These are phyloP conservation scores for Heteromurus nitidus DNA, from an alignment of 2,888 invertebrate species.

Conservation along the genomic window DNA sequence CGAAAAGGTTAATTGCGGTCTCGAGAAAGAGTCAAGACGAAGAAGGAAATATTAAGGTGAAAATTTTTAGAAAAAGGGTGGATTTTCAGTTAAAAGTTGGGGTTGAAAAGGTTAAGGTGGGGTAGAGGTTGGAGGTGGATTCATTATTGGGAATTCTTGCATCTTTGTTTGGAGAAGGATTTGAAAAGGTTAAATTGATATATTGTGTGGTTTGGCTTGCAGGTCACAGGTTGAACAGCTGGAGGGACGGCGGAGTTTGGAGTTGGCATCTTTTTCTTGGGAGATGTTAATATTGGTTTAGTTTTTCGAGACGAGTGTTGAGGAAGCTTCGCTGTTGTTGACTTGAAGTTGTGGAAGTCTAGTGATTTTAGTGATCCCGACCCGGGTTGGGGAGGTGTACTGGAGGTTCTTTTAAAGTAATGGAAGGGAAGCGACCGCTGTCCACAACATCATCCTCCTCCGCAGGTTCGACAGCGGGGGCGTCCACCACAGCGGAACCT, in stretches of 20 bases:
- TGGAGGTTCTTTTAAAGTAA: background rate
- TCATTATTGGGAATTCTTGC: too few relatives aligned
- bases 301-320: too few relatives aligned
- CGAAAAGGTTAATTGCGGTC: too few relatives aligned
- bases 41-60: background rate
- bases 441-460: conserved; percentile 23
- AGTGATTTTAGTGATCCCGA: too few relatives aligned
- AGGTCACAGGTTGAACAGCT: background rate
- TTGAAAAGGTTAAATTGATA: too few relatives aligned
- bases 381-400: background rate
- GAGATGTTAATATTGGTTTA: too few relatives aligned
- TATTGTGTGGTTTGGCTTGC: too few relatives aligned
- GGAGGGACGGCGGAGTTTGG: background rate
- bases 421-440: conserved; percentile 34
- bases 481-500: conserved; percentile 14
- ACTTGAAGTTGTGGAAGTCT: too few relatives aligned
- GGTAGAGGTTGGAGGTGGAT: background rate
- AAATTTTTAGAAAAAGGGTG: background rate
- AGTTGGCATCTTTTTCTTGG: background rate
- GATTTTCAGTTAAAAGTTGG: background rate
- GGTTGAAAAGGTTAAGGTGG: background rate
- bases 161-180: too few relatives aligned
- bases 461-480: conserved; percentile 10
- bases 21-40: background rate
- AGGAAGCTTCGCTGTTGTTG: too few relatives aligned